A percentile compares a stretch with the other conserved stretches of the same genome.
Conservation (phyloP, 2,888 invertebrate species). For the Slavum lentiscoides region DNA sequence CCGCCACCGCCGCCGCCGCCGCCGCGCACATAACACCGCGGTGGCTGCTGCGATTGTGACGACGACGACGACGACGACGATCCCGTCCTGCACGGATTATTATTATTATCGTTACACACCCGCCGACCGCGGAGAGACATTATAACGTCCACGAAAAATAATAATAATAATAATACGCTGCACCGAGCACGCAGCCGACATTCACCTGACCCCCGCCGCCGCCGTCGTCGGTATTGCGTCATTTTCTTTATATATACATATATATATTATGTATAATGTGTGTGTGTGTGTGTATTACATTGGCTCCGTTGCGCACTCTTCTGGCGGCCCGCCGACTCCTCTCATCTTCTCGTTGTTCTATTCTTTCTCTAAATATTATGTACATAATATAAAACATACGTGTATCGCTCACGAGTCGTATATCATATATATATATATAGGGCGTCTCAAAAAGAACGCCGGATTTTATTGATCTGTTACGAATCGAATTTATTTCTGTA, state of each 20-base stretch:
- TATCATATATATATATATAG: too few relatives aligned
- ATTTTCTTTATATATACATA: not conserved
- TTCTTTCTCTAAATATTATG: not conserved
- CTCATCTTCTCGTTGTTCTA: not conserved
- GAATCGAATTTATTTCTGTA: too few relatives aligned
- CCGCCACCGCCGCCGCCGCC: not conserved
- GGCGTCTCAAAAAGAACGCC: too few relatives aligned
- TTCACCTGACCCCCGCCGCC: not conserved
- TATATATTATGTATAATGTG: too few relatives aligned
- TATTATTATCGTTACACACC: not conserved
- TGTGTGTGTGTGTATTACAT: too few relatives aligned
- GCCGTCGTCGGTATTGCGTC: slow-evolving; percentile 26
- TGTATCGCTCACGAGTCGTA: too few relatives aligned
- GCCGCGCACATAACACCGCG: too few relatives aligned
- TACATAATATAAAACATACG: too few relatives aligned
- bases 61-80: not conserved
- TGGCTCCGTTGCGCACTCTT: not conserved
- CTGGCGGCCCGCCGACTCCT: not conserved
- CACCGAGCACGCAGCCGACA: not conserved
- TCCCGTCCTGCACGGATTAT: slow-evolving; percentile 1
- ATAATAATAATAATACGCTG: slow-evolving; percentile 5
- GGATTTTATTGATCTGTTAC: too few relatives aligned
- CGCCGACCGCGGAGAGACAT: slow-evolving; percentile 5
- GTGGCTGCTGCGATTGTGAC: not conserved
- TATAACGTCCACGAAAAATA: slow-evolving; percentile 42